Conservation (phyloP, 1,140 invertebrate genomes). For the Notospermus geniculatus region DNA sequence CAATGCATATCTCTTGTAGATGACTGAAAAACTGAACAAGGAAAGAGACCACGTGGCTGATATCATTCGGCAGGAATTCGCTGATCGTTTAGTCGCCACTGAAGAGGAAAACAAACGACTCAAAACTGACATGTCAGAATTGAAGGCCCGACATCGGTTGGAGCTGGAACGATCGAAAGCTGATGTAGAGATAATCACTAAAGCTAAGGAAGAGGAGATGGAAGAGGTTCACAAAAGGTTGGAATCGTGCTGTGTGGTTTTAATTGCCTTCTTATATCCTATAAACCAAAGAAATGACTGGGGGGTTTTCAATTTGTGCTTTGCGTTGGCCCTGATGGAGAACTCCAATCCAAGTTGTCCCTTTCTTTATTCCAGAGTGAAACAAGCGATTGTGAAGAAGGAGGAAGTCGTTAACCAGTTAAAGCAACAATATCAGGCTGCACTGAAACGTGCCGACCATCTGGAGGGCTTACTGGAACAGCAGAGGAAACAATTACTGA, state of each 20-base stretch:
- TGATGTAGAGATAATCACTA: conserved; percentile 45
- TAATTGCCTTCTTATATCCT: no score
- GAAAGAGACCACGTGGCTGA: conserved; percentile 55
- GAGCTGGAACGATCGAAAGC: conserved; percentile 49
- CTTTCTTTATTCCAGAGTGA: conserved; percentile 45
- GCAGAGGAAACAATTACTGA: conserved; percentile 51
- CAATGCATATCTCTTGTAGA: conserved; percentile 27
- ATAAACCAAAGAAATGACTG: no score
- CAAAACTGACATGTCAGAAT: conserved; percentile 55
- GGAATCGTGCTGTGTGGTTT: no score
- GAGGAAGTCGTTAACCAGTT: conserved; percentile 53
- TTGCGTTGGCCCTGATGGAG: no score
- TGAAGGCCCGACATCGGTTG: conserved; percentile 49
- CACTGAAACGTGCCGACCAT: conserved; percentile 55
- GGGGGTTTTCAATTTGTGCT: no score
- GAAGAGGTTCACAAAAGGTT: conserved; percentile 56
- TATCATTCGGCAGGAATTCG: conserved; percentile 56
- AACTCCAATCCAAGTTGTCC: neutral
- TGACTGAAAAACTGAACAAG: conserved; percentile 51
- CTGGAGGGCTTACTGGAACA: conserved; percentile 54
- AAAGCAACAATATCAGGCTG: conserved; percentile 52
- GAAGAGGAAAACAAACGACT: conserved; percentile 56
- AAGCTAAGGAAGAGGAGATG: conserved; percentile 54
- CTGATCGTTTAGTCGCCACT: conserved; percentile 52
- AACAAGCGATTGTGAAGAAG: conserved; percentile 56